Base-by-base conservation (phyloP, 2,888 invertebrate genomes). In the Margaritifera margaritifera region DNA sequence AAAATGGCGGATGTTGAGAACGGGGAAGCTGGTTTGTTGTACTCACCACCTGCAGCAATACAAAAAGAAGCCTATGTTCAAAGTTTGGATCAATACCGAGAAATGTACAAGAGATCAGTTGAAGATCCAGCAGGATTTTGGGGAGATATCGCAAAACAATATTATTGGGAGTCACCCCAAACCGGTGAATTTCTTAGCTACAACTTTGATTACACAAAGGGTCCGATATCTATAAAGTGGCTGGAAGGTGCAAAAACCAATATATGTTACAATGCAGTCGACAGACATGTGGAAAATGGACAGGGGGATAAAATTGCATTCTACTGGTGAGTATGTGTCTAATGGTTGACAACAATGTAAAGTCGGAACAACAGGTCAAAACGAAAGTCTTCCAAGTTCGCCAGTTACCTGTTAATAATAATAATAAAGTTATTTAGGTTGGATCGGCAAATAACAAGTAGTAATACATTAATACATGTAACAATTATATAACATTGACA, bases 211-310 rank as follows among this genome's bases (percentile, higher is more conserved):
- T 90, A 94, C 62, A 77, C 92, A 77, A 94, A 96, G 89, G 99
- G 99, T 63, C 94, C 95, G 19, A 94, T 99, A 82, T 95, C 93
- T 83, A 94, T 96, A 60, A 96, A 95, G 90, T 99, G 97, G 95
- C 94, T 99, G 94, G 95, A 96, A 85, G 98, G 97, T 18, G 96
- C 96, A 6, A 93, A 94, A 54, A 99, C 98, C 56, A 99, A 99
- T 90, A 93, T 99, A 77, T 96, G 96, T 89, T 99, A 97, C 91
- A 99, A 99, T 91, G 92, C 96, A 64, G 91, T 99, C 81, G 99
- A 99, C 91, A 93, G 95, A 76, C 95, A 97, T 90, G 94, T 99
- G 66, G 93, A 95, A 85, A 94, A 94, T 81, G 97, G 97, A 22
- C 91, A 94, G 75, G 98, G 96, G 50, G 95, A 97, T 84, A 95